Evolutionary conservation across 2,797 vertebrate genomes (phyloP), one percentile per base, ranked within the genome.

Genomic region (Sebastes oblongus): DNA sequence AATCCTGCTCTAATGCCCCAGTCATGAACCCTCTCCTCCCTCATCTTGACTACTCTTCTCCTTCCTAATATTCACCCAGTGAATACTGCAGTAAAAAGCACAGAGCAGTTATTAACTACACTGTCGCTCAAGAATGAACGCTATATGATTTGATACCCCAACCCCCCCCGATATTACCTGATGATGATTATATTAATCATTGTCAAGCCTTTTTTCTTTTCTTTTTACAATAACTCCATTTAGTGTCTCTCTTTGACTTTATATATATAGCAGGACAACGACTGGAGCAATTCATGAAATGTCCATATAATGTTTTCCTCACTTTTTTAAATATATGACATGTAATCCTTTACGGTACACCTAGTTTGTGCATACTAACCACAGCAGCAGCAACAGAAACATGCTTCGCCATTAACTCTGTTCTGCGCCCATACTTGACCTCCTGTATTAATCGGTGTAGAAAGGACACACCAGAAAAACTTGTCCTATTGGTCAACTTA

Each of bases 11-110:
- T 77, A 61, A 89, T 66, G 71, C 78, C 88, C 88, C 86, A 85
- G 79, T 85, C 92, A 89, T 89, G 62, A 84, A 90, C 81, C 88
- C 80, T 73, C 78, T 77, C 74, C 80, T 80, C 78, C 89, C 70
- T 86, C 89, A 92, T 86, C 72, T 69, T 46, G 8, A 69, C 68
- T 77, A 64, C 66, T 82, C 68, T 81, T 77, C 59, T 82, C 72
- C 88, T 86, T 86, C 30, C 67, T 71, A 78, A 83, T 85, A 86
- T 82, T 89, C 85, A 88, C 74, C 62, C 25, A 67, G 30, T 86
- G 58, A 88, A 86, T 90, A 86, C 80, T 86, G 32, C 72, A 81
- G 81, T 87, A 86, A 86, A 91, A 89, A 88, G 80, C 87, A 82
- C 70, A 81, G 42, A 14, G 6, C 70, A 62, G 52, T 66, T 71